Base-by-base conservation (phyloP, 2,888 invertebrate genomes). In the Scaptomyza cyrtandrae region DNA sequence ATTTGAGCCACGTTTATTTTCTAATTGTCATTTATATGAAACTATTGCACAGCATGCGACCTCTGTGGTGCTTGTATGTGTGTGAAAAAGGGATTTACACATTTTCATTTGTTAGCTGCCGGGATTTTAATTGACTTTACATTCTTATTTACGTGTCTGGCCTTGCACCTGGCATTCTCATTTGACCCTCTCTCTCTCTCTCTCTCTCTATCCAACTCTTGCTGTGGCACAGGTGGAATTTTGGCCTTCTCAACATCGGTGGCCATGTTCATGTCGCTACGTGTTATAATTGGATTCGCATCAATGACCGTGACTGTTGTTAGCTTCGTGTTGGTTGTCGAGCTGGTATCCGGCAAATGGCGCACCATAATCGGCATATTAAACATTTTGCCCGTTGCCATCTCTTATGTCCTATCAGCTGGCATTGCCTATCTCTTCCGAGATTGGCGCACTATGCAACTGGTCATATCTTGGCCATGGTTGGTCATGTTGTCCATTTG, bases 271-370 rank as follows among this genome's bases (percentile, higher is more conserved):
- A 93, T 94, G 92, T 80, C 90, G 73, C 78, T 92, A 53, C 92
- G 95, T 74, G 93, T 94, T 68, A 88, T 94, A 68, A 92, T 94
- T 77, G 95, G 95, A 68, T 94, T 94, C 91, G 93, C 94, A 75
- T 94, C 94, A 64, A 94, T 95, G 86, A 94, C 95, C 63, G 91
- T 92, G 75, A 89, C 91, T 71, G 95, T 96, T 75, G 96, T 96
- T 54, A 94, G 94, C 63, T 95, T 95, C 90, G 95, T 95, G 33
- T 91, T 95, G 46, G 94, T 94, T 56, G 94, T 95, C 80, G 95
- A 95, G 91, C 89, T 95, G 67, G 94, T 95, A 19, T 94, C 94
- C 66, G 94, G 94, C 43, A 93, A 93, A 84, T 94, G 94, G 94
- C 92, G 95, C 69, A 94, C 94, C 44, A 93, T 95, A 66, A 93